Conservation (phyloP, 92 coral and sea anemone genomes). For the Diadumene lineata region DNA sequence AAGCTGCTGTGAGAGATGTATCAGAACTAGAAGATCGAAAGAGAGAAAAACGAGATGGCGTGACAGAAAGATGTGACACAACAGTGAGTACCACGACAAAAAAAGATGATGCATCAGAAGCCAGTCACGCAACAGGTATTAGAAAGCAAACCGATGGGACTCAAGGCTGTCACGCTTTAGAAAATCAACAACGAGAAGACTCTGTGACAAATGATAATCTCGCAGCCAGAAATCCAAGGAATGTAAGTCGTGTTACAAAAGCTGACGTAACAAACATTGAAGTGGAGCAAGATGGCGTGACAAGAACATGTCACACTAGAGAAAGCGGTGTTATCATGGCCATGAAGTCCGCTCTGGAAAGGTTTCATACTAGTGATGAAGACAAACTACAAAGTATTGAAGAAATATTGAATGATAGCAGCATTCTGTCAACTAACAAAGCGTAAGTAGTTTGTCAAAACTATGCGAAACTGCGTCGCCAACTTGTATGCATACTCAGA, state of each 20-base stretch:
- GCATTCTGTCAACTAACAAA: background rate
- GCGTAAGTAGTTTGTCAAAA: background rate
- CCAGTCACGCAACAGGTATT: background rate
- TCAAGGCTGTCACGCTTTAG: background rate
- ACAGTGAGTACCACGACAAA: background rate
- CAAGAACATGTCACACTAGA: conserved; percentile 4
- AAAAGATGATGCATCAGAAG: background rate
- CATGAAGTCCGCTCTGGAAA: background rate
- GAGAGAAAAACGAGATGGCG: background rate
- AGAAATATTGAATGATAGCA: background rate
- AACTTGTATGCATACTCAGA: background rate
- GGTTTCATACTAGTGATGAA: background rate
- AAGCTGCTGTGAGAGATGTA: no score
- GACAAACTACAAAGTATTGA: conserved; percentile 13
- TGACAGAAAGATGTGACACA: background rate
- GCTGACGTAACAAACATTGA: background rate
- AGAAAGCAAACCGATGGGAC: background rate
- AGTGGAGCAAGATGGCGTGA: conserved; percentile 2
- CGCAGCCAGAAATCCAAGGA: no score
- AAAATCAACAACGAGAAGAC: background rate
- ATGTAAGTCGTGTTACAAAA: no score
- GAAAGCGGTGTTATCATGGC: conserved; percentile 3
- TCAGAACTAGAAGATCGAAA: background rate
- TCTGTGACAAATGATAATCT: no score
- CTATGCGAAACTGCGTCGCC: background rate